Evolutionary conservation across 2,113 vertebrate genomes (phyloP).

Genomic region (Chascanopsetta lugubris): DNA sequence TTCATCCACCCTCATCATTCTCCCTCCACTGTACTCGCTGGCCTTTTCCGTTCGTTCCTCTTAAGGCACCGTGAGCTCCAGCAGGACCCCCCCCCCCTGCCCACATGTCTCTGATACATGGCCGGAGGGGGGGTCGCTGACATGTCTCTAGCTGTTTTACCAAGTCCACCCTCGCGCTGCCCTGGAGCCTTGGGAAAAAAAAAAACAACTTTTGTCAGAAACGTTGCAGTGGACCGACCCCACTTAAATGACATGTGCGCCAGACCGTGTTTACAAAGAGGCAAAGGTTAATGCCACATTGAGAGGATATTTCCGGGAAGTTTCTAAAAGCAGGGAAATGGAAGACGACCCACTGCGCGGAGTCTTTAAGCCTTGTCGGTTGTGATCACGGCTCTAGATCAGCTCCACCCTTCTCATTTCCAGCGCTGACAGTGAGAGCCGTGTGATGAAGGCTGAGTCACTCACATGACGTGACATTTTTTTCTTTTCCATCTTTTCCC

Average conservation of each 20-base stretch:
- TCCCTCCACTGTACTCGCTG: no score
- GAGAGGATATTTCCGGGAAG: neutral
- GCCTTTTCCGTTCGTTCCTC: no score
- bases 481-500: neutral
- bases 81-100: no score
- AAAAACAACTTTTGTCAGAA: neutral
- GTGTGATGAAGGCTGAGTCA: conserved; percentile 9
- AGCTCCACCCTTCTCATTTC: conserved; percentile 18
- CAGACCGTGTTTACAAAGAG: no score
- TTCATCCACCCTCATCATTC: no score
- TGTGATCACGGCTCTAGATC: conserved; percentile 14
- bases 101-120: no score
- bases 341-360: neutral
- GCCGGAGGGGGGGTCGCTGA: no score
- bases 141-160: no score
- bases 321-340: neutral
- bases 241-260: neutral
- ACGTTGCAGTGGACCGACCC: no score
- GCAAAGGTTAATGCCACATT: neutral
- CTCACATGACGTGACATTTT: neutral
- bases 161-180: no score
- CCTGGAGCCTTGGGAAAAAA: neutral
- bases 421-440: neutral
- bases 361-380: conserved; percentile 16
- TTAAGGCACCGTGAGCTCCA: no score